Base-by-base conservation (phyloP, 2,113 vertebrate genomes). In the Chaetops frenatus region DNA sequence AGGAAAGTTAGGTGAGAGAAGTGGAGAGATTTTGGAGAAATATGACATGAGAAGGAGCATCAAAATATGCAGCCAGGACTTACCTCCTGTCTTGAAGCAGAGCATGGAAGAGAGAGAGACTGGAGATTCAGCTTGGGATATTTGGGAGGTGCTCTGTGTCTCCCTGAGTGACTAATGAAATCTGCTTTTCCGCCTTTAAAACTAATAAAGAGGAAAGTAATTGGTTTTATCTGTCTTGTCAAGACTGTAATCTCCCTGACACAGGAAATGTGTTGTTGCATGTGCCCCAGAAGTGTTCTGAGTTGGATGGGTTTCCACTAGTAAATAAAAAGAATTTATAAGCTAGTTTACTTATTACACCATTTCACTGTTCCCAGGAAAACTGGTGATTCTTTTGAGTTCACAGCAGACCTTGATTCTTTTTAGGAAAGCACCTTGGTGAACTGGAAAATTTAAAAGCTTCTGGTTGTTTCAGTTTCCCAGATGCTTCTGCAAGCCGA, bases 231-330 rank as follows among this genome's bases (percentile, higher is more conserved):
- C n/a, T n/a, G n/a, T 19, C 64, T 56, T 74, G 19, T 79, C 65
- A 60, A 23, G 61, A 9, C 29, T 57, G 17, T 45, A 17, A 85
- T 87, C 92, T 85, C 70, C 10, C 24, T 56, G 53, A 10, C n/a
- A 21, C n/a, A 71, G 82, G 86, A 94, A 89, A 80, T 18, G 25
- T 3, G 4, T 72, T 4, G 10, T 13, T 35, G 14, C 16, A 3
- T 0, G 11, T 0, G 0, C 45, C 44, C 28, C 14, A 88, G 79
- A 27, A 72, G n/a, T 10, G 4, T 24, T 51, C 67, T 16, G 3
- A 65, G 13, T 16, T n/a, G n/a, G 47, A 62, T 22, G 17, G 24
- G 33, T 50, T 83, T 74, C 24, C 31, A 51, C 24, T 66, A 81
- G 23, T 24, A 51, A 73, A 83, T 8, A 66, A 33, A 88, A 77